These are phyloP conservation scores for Drosophila dunni DNA, from an alignment of 1,140 invertebrate species.

Conservation along the genomic window DNA sequence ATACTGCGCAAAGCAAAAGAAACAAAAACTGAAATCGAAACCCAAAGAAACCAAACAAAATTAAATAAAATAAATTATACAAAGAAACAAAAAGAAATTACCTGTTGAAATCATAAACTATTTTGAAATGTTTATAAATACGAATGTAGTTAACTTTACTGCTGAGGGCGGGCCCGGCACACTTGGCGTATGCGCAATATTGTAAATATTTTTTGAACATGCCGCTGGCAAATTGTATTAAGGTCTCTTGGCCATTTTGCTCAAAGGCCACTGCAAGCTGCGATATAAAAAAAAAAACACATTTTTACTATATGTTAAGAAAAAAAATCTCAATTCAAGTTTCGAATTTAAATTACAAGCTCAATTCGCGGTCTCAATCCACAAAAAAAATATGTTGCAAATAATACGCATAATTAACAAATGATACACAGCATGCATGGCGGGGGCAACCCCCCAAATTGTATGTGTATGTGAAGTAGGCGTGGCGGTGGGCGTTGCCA, in stretches of 20 bases:
- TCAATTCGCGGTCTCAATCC: conserved; percentile 8
- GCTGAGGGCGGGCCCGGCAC: conserved; percentile 21
- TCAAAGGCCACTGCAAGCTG: conserved; percentile 25
- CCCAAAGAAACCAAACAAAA: conserved; percentile 7
- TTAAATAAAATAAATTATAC: conserved; percentile 12
- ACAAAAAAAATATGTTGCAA: conserved; percentile 39
- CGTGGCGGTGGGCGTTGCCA: conserved; percentile 25
- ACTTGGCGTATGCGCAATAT: conserved; percentile 48
- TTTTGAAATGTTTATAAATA: conserved; percentile 48
- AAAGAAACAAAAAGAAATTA: conserved; percentile 12
- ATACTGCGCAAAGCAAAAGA: conserved; percentile 12
- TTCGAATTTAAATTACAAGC: conserved; percentile 51
- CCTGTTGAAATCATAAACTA: conserved; percentile 36
- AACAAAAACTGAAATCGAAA: conserved; percentile 1
- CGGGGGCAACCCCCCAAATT: conserved; percentile 6
- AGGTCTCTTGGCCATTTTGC: conserved; percentile 36
- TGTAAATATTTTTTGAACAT: conserved; percentile 33
- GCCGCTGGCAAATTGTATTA: conserved; percentile 38
- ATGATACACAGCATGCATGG: conserved; percentile 37
- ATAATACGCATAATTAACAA: conserved; percentile 63
- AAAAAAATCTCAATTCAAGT: conserved; percentile 4
- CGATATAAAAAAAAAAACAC: conserved; percentile 9
- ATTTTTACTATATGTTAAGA: not conserved
- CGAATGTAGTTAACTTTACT: conserved; percentile 41
- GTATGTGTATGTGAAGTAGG: not conserved